Percentiles rank a stretch among this genome's conserved stretches.
Conservation (phyloP, 2,888 invertebrate genomes). For the Podabrus alpinus region DNA sequence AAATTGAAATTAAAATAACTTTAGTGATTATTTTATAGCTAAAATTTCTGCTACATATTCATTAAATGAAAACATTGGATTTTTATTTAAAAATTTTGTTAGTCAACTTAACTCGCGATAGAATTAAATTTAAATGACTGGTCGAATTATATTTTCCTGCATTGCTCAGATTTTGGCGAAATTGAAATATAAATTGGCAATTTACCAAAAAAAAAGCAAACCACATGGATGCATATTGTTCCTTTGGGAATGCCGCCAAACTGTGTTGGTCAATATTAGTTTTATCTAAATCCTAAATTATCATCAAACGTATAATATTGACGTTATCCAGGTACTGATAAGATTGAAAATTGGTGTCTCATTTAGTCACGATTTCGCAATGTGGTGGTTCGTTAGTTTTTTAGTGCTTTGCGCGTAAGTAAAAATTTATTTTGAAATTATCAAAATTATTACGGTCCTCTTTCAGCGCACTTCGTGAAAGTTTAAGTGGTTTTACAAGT, state of each 20-base stretch:
- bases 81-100: too few relatives aligned
- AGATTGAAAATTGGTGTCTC: background rate
- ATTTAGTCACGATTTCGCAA: background rate
- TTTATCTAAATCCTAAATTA: conserved; percentile 1
- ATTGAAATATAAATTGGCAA: conserved; percentile 1
- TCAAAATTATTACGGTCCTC: background rate
- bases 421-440: background rate
- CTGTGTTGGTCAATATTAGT: conserved; percentile 6
- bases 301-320: background rate
- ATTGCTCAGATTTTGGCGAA: background rate
- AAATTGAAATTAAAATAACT: too few relatives aligned
- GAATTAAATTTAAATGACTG: background rate
- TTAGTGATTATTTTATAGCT: too few relatives aligned
- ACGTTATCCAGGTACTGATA: background rate
- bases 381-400: background rate
- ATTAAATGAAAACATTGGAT: too few relatives aligned
- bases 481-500: conserved; percentile 31
- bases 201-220: background rate
- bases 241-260: conserved; percentile 11
- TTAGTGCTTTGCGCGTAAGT: background rate
- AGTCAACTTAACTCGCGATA: too few relatives aligned
- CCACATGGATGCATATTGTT: conserved; percentile 5
- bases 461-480: conserved; percentile 3
- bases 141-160: background rate
- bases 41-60: too few relatives aligned